A percentile compares a stretch with the other conserved stretches of the same genome.
Evolutionary conservation across 2,113 vertebrate genomes (phyloP).

Genomic region (Pelodiscus sinensis): DNA sequence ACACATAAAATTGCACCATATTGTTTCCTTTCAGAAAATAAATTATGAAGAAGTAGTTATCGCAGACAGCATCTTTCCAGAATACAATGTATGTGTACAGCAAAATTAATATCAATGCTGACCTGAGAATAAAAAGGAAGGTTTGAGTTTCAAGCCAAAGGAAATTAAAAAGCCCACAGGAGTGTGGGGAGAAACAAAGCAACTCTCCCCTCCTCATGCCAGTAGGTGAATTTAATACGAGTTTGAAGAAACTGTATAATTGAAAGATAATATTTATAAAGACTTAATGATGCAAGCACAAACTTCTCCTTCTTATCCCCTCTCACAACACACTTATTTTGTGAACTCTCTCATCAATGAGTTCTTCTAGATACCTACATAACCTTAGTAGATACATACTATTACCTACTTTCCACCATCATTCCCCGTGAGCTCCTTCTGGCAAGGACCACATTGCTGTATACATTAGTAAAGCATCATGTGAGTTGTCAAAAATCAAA

Average conservation of each 20-base stretch:
- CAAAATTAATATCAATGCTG: conserved; percentile 34
- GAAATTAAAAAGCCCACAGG: background rate
- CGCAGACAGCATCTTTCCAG: background rate
- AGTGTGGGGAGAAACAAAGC: conserved; percentile 17
- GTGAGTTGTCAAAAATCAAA: background rate
- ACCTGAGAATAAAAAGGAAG: background rate
- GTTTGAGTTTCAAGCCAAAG: conserved; percentile 34
- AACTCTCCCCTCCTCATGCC: background rate
- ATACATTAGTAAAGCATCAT: background rate
- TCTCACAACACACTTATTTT: background rate
- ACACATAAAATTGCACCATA: background rate
- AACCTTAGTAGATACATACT: background rate
- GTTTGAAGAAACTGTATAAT: conserved; percentile 26
- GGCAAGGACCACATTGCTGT: background rate
- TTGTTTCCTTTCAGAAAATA: conserved; percentile 20
- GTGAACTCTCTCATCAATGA: background rate
- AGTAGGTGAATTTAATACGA: background rate
- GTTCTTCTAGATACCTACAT: background rate
- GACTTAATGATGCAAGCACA: background rate
- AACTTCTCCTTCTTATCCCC: conserved; percentile 27
- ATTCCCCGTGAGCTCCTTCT: background rate
- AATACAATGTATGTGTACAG: background rate
- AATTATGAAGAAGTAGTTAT: background rate
- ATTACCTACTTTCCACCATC: background rate
- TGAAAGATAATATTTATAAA: background rate